Evolutionary conservation across 1,140 invertebrate species (phyloP).

Genomic region (Cydia fagiglandana): DNA sequence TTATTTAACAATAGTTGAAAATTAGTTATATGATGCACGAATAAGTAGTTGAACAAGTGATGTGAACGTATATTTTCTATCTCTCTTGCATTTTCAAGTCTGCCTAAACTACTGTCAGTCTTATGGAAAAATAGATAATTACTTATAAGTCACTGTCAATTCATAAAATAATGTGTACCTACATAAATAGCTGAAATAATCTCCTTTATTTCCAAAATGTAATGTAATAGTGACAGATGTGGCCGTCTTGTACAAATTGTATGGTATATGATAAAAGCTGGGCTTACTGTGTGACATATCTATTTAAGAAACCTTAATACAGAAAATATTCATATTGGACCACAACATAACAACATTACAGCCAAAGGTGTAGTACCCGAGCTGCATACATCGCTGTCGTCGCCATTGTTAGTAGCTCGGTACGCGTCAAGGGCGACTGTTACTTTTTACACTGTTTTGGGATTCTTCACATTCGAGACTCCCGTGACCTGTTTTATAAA

Average conservation of each 20-base stretch:
- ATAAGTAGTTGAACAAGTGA: neutral
- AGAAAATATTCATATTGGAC: neutral
- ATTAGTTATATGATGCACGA: conserved; percentile 1
- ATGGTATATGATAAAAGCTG: neutral
- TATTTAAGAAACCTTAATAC: neutral
- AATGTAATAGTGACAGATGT: conserved; percentile 1
- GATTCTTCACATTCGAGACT: neutral
- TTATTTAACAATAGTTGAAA: conserved; percentile 2
- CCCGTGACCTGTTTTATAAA: neutral
- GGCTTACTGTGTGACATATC: neutral
- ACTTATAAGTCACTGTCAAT: neutral
- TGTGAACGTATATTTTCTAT: conserved; percentile 8
- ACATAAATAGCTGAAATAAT: conserved; percentile 2
- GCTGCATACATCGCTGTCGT: too few relatives aligned
- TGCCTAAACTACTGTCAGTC: conserved; percentile 15
- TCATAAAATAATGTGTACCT: neutral
- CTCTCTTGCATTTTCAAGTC: neutral
- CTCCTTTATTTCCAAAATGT: conserved; percentile 8
- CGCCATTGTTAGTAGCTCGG: too few relatives aligned
- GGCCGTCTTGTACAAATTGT: neutral
- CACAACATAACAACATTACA: too few relatives aligned
- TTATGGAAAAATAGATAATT: conserved; percentile 5
- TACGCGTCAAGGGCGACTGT: too few relatives aligned
- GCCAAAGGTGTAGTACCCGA: too few relatives aligned
- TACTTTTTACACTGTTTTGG: neutral